phyloP scores from a whole-genome alignment of 2,797 vertebrate genomes.

The Harpagifer antarcticus region DNA sequence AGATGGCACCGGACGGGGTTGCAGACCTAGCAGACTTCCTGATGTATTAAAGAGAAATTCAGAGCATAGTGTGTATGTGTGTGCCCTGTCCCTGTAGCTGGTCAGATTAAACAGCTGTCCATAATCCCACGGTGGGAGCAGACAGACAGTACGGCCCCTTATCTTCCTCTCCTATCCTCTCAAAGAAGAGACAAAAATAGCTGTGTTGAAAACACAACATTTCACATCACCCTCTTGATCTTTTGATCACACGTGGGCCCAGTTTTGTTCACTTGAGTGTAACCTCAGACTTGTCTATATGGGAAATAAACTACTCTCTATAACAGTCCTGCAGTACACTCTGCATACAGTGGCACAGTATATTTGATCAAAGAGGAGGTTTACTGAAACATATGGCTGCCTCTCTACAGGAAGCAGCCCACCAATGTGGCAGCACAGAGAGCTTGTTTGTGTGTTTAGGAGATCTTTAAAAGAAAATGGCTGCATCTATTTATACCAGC shows the following conservation, averaged over 20 bases:
- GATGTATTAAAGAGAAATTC: slow-evolving; percentile 87
- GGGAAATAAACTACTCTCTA: not conserved
- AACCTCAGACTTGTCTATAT: not conserved
- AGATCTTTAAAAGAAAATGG: slow-evolving; percentile 56
- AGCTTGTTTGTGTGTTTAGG: slow-evolving; percentile 65
- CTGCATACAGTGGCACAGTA: slow-evolving; percentile 3
- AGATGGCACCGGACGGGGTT: slow-evolving; percentile 84
- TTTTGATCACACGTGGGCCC: not conserved
- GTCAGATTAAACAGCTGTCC: slow-evolving; percentile 88
- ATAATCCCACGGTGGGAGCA: slow-evolving; percentile 81
- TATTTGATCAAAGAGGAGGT: slow-evolving; percentile 40
- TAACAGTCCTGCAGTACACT: not conserved
- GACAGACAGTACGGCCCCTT: slow-evolving; percentile 57
- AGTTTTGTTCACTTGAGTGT: not conserved
- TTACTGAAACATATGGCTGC: slow-evolving; percentile 48
- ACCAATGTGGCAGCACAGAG: slow-evolving; percentile 25
- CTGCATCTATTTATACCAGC: slow-evolving; percentile 73
- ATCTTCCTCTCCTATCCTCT: slow-evolving; percentile 39
- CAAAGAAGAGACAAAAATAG: slow-evolving; percentile 17
- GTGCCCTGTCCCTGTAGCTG: slow-evolving; percentile 79
- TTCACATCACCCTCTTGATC: not conserved
- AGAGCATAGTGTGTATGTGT: slow-evolving; percentile 67
- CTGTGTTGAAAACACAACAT: slow-evolving; percentile 3
- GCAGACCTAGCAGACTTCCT: slow-evolving; percentile 78
- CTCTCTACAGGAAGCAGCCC: slow-evolving; percentile 41